These are phyloP conservation scores for Colaptes auratus DNA, from an alignment of 2,113 vertebrate genomes.

Conservation along the genomic window DNA sequence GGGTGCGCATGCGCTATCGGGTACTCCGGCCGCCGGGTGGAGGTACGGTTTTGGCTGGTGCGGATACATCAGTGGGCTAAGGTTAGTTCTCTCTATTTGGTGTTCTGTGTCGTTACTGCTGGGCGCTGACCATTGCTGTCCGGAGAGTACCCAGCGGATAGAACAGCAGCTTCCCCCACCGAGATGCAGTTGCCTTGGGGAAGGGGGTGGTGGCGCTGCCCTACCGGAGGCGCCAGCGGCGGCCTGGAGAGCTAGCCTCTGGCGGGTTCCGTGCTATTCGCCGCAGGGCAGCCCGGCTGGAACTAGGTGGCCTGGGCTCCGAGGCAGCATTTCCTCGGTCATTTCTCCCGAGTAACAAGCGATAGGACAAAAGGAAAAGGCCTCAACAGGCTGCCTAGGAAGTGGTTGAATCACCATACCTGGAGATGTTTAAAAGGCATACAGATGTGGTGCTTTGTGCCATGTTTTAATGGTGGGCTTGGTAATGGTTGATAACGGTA, in stretches of 20 bases:
- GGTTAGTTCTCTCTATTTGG: too few relatives aligned
- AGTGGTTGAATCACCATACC: neutral
- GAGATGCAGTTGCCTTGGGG: accelerated
- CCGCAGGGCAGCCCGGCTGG: neutral
- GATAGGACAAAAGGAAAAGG: neutral
- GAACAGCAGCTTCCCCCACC: accelerated
- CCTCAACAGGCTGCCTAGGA: neutral
- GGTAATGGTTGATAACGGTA: neutral
- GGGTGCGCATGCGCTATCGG: neutral
- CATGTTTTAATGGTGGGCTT: neutral
- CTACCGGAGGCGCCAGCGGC: neutral
- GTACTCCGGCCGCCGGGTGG: neutral
- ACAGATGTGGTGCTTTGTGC: neutral
- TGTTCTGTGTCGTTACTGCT: neutral
- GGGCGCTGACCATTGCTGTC: neutral
- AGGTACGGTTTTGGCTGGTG: accelerated
- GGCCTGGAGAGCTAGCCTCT: accelerated
- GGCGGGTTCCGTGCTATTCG: too few relatives aligned
- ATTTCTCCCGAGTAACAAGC: neutral
- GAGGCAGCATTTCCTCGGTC: neutral
- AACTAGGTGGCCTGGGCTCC: neutral
- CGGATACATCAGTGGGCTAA: accelerated
- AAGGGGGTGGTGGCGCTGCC: neutral
- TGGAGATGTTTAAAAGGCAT: neutral
- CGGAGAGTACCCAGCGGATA: neutral